A percentile compares a stretch with the other conserved stretches of the same genome.
Conservation (phyloP, 2,113 vertebrate species). For the Pycnonotus jocosus region DNA sequence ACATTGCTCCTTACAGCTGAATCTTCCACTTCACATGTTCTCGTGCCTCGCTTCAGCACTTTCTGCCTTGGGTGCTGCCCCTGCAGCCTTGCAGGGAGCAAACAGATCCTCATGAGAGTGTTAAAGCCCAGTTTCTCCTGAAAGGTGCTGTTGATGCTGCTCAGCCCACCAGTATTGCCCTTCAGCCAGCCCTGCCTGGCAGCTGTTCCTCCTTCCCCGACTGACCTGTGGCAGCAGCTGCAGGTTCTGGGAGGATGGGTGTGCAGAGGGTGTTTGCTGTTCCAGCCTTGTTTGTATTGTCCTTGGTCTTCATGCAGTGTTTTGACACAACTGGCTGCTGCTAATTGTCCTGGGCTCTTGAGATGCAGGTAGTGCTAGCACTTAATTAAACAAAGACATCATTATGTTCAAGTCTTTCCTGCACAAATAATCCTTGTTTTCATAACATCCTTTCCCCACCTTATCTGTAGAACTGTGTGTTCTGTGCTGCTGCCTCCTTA, state of each 20-base stretch:
- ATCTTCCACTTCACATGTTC: not conserved
- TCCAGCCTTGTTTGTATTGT: not conserved
- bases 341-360: not conserved
- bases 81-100: not conserved
- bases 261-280: not conserved
- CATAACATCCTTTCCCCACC: not conserved
- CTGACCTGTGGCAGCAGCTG: conserved; percentile 8
- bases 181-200: not conserved
- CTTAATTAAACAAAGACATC: conserved; percentile 5
- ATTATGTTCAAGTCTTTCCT: not conserved
- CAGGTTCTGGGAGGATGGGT: not conserved
- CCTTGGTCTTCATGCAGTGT: not conserved
- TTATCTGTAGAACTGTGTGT: not conserved
- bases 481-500: not conserved
- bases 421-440: not conserved
- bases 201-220: not conserved
- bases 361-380: not conserved
- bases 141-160: not conserved
- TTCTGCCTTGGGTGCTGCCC: not conserved
- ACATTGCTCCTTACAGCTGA: not conserved
- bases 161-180: not conserved
- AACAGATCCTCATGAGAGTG: not conserved
- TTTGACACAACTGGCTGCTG: not conserved
- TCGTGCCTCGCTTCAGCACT: not conserved
- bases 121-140: not conserved